phyloP scores from a whole-genome alignment of 2,797 vertebrate genomes.

The Parotocinclus haroldoi region DNA sequence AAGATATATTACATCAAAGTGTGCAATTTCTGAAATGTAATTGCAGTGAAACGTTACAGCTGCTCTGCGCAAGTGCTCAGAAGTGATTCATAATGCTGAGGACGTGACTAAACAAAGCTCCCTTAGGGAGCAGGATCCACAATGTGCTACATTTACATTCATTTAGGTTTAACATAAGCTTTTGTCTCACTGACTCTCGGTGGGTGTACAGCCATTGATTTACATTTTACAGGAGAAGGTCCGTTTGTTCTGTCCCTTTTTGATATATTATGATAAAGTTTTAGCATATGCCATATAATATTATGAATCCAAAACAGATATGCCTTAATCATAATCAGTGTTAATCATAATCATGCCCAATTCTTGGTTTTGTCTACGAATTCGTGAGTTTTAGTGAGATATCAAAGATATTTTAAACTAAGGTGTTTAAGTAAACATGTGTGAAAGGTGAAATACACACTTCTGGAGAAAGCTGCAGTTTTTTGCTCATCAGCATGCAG shows the following conservation, averaged over 20 bases:
- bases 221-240: neutral
- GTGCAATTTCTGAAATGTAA: neutral
- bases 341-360: too few species aligned
- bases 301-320: too few species aligned
- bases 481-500: too few species aligned
- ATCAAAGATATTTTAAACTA: too few species aligned
- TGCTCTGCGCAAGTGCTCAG: neutral
- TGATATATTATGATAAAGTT: too few species aligned
- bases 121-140: conserved; percentile 25
- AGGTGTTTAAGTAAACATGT: too few species aligned
- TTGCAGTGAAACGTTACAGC: conserved; percentile 1
- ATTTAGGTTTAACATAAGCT: conserved; percentile 34
- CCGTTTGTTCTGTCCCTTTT: neutral
- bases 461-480: too few species aligned
- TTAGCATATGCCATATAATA: too few species aligned
- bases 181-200: conserved; percentile 18
- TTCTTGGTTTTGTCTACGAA: too few species aligned
- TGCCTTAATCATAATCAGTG: too few species aligned
- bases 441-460: too few species aligned
- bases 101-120: conserved; percentile 27
- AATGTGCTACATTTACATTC: conserved; percentile 44
- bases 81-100: conserved; percentile 13
- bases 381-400: too few species aligned
- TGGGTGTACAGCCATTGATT: conserved; percentile 6
- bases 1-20: neutral